Evolutionary conservation across 1,140 invertebrate species (phyloP), one percentile per base, ranked within the genome.

Genomic region (Amphibalanus amphitrite): DNA sequence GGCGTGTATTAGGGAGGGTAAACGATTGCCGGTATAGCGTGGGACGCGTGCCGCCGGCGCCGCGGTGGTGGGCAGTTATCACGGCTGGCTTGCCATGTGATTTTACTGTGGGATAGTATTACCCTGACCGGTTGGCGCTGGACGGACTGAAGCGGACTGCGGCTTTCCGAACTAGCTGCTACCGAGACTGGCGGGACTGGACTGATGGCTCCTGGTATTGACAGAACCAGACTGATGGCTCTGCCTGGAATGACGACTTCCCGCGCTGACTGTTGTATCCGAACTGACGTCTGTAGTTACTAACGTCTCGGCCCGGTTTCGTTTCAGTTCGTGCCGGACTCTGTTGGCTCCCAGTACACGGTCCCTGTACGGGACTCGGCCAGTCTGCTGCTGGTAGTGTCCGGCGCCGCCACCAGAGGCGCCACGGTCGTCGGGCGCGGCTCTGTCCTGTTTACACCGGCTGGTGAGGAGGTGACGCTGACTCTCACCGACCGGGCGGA

Each of bases 371-470:
- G 73, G 26, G 74, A 75, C 47, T 74, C 72, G 28, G 72, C 72
- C 29, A 75, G 74, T 40, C 71, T 75, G 47, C 80, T 88, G 38
- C 82, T 90, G 69, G 82, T 89, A 1, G 83, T 86, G 26, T 80
- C 84, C 29, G 86, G 85, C 64, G 77, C 81, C 69, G 85, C 83
- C 28, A 76, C 84, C 77, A 79, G 83, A 15, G 79, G 82, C 74
- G 79, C 84, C 73, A 71, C 81, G 33, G 75, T 85, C 80, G 76
- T 87, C 75, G 69, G 82, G 79, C 67, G 79, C 70, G 80, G 87
- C 76, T 76, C 82, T 64, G 79, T 86, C 75, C 72, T 90, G 77
- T 84, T 86, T 78, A 72, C 79, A 0, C 73, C 77, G 13, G 79
- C 78, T 15, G 75, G 76, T 28, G 74, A 79, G 69, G 74, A 75